A percentile compares a stretch with the other conserved stretches of the same genome.
Conservation (phyloP, 23 tunicate species). For the Oikopleura dioica region DNA sequence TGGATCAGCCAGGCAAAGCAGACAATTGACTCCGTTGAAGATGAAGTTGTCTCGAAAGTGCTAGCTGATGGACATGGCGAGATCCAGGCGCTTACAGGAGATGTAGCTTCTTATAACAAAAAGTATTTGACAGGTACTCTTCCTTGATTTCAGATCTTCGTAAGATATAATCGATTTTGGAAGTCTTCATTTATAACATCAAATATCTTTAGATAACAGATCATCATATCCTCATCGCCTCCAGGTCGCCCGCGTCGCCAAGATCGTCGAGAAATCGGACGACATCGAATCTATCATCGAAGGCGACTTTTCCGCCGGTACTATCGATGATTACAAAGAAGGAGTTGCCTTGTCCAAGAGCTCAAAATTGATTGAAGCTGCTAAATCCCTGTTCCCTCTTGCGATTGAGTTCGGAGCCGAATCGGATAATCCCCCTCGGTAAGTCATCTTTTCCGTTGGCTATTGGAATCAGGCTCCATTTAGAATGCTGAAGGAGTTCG, state of each 20-base stretch:
- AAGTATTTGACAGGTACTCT: no score
- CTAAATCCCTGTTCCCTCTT: neutral
- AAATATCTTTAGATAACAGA: neutral
- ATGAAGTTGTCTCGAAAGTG: neutral
- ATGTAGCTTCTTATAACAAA: no score
- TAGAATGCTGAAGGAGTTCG: neutral
- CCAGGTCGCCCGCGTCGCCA: neutral
- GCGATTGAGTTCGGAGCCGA: neutral
- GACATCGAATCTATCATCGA: neutral
- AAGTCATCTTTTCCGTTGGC: no score
- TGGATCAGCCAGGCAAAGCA: neutral
- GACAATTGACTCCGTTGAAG: neutral
- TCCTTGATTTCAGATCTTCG: neutral
- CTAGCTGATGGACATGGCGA: neutral
- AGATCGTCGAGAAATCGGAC: neutral
- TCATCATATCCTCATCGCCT: neutral
- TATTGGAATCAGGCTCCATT: no score
- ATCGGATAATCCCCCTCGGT: neutral
- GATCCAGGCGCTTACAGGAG: neutral
- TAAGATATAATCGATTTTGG: no score
- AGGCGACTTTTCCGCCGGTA: neutral
- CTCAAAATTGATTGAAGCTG: neutral
- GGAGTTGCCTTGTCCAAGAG: neutral
- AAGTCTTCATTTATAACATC: no score
- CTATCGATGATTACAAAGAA: neutral